These are phyloP conservation scores for Leptinotarsa juncta DNA, from an alignment of 2,888 invertebrate genomes.

Conservation along the genomic window DNA sequence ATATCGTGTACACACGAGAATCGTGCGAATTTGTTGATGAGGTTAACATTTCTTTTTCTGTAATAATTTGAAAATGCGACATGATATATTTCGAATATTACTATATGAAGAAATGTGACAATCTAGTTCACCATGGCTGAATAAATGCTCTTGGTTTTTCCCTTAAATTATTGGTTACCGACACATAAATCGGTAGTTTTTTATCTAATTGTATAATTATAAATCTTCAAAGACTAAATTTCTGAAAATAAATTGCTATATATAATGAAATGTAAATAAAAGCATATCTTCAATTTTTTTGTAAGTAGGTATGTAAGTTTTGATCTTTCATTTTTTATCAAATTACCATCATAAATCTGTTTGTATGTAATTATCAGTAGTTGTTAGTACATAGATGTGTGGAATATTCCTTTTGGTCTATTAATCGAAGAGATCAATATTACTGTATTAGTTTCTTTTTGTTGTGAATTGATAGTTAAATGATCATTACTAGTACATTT, in stretches of 20 bases:
- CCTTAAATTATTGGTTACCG: neutral
- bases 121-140: neutral
- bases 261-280: slow-evolving; percentile 16
- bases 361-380: slow-evolving; percentile 3
- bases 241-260: neutral
- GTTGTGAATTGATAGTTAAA: slow-evolving; percentile 25
- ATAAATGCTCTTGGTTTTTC: neutral
- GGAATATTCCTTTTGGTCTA: neutral
- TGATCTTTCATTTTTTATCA: neutral
- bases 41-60: too few species aligned
- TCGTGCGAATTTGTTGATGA: too few species aligned
- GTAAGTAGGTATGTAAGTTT: neutral
- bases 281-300: neutral
- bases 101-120: neutral
- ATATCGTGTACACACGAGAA: too few species aligned
- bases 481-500: slow-evolving; percentile 31
- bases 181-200: slow-evolving; percentile 1
- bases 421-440: neutral
- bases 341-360: neutral
- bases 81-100: neutral
- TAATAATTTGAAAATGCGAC: too few species aligned
- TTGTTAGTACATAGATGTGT: neutral
- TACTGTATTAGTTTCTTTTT: slow-evolving; percentile 6
- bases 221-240: slow-evolving; percentile 2
- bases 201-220: neutral